Percentiles rank a stretch among this genome's conserved stretches.
phyloP scores from a whole-genome alignment of 2,888 invertebrate genomes.

The Andrena fulva region DNA sequence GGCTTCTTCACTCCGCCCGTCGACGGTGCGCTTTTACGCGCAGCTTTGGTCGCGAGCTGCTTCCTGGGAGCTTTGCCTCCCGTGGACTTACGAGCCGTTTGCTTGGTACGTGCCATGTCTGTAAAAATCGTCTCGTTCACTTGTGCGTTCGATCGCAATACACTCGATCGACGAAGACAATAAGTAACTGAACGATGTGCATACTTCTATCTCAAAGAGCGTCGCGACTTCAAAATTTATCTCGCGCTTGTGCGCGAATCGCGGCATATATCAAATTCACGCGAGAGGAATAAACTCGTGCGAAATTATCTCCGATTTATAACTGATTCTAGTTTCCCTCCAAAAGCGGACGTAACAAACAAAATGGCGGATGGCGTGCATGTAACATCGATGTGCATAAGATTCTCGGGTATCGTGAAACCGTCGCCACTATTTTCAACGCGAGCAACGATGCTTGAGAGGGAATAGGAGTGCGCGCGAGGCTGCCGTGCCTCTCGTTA shows the following conservation, averaged over 20 bases:
- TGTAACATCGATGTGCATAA: constrained; percentile 6
- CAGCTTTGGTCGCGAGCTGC: constrained; percentile 96
- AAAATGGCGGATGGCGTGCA: constrained; percentile 79
- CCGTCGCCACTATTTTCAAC: not conserved
- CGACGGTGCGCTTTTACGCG: constrained; percentile 97
- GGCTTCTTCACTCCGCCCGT: constrained; percentile 98
- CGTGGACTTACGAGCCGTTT: constrained; percentile 98
- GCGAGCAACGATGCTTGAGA: not conserved
- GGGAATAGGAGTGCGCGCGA: not conserved
- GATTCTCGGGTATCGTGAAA: not conserved
- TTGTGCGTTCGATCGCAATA: not conserved
- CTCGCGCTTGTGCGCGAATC: not conserved
- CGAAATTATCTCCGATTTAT: not conserved
- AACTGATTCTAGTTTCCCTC: constrained; percentile 78
- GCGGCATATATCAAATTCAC: not conserved
- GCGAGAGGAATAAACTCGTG: not conserved
- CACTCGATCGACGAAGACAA: not conserved
- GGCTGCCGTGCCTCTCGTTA: not conserved
- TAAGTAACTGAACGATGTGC: not conserved
- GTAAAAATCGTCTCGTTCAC: not conserved
- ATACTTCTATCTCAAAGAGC: not conserved
- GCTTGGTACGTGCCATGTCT: constrained; percentile 96
- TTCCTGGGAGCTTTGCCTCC: constrained; percentile 99
- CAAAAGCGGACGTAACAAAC: constrained; percentile 79
- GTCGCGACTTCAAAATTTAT: not conserved